These are phyloP conservation scores for Phyllostomus hastatus DNA, from an alignment of 2,113 vertebrate genomes.

Conservation along the genomic window DNA sequence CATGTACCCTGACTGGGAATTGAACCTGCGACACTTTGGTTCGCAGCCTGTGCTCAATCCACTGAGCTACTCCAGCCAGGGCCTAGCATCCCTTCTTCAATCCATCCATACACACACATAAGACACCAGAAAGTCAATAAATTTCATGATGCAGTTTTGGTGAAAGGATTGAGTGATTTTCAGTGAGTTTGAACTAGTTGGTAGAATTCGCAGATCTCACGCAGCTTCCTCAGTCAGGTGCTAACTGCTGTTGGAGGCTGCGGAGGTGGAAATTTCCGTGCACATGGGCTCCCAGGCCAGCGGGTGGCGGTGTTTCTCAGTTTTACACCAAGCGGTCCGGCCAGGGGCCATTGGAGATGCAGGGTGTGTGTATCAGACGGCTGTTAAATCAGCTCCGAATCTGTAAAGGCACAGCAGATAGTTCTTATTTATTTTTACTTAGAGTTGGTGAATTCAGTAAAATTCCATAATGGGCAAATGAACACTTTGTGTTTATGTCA, in stretches of 20 bases:
- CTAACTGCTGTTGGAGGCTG: accelerated
- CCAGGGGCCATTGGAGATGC: background rate
- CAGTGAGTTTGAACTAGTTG: background rate
- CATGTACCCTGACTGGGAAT: too few relatives aligned
- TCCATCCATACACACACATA: background rate
- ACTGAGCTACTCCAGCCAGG: too few relatives aligned
- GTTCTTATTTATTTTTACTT: constrained; percentile 56
- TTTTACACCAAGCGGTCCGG: background rate
- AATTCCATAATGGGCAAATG: constrained; percentile 6
- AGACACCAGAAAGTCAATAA: background rate
- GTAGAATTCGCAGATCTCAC: accelerated
- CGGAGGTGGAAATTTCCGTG: constrained; percentile 71
- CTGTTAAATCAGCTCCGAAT: background rate
- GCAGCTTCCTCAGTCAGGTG: background rate
- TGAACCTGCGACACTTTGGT: too few relatives aligned
- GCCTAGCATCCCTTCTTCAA: background rate
- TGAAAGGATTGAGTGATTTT: background rate
- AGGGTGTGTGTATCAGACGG: background rate
- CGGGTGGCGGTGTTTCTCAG: constrained; percentile 78
- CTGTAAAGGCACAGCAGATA: background rate
- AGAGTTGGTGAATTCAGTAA: constrained; percentile 50
- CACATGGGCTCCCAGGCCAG: background rate
- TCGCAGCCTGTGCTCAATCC: too few relatives aligned
- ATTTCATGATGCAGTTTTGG: background rate
- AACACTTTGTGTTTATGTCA: background rate